A percentile compares a stretch with the other conserved stretches of the same genome.
These are phyloP conservation scores for Trachemys scripta DNA, from an alignment of 2,113 vertebrate genomes.

Conservation along the genomic window DNA sequence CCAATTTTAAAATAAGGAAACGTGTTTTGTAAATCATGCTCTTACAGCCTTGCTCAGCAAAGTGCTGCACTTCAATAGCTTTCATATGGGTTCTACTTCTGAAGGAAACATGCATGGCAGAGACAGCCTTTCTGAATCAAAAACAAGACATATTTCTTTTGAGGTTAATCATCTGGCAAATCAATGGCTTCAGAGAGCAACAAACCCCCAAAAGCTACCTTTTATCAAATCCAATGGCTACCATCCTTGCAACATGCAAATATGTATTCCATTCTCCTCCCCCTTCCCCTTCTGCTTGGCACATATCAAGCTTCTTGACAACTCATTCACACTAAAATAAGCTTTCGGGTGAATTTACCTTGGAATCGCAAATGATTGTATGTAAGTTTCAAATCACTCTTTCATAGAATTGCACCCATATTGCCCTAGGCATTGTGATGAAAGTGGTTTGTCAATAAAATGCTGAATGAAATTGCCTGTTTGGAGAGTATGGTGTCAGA, in stretches of 20 bases:
- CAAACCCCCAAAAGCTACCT: background rate
- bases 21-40: background rate
- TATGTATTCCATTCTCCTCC: background rate
- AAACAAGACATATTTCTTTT: background rate
- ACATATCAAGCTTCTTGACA: constrained; percentile 1
- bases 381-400: constrained; percentile 28
- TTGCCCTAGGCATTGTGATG: constrained; percentile 30
- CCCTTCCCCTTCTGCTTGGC: background rate
- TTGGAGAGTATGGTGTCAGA: background rate
- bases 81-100: fast-evolving
- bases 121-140: background rate
- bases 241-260: background rate
- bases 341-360: constrained; percentile 48
- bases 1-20: background rate
- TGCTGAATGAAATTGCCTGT: constrained; percentile 44
- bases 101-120: background rate
- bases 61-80: background rate
- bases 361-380: background rate
- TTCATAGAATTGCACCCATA: constrained; percentile 16
- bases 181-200: background rate
- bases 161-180: background rate
- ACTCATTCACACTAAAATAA: constrained; percentile 33
- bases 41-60: background rate
- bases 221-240: background rate
- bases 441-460: constrained; percentile 65